phyloP scores from a whole-genome alignment of 2,888 invertebrate genomes.

The Cerastis rubricosa region DNA sequence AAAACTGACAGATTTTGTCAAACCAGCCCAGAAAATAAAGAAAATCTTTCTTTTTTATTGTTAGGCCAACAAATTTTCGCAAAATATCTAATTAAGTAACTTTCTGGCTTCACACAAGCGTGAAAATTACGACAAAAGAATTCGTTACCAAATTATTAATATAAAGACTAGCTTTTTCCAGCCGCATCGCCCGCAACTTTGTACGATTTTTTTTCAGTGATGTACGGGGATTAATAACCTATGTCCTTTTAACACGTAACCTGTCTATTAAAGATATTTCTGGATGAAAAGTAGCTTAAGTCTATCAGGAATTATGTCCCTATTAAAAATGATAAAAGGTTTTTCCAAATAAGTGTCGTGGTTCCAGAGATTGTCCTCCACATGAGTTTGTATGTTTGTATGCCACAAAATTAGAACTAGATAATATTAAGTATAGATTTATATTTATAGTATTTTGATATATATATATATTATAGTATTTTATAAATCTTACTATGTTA shows the following conservation, averaged over 20 bases:
- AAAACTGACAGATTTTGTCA: background rate
- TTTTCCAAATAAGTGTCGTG: background rate
- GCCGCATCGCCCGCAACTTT: background rate
- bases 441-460: too few species aligned
- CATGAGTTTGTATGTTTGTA: too few species aligned
- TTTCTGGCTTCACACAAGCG: background rate
- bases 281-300: background rate
- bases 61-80: background rate
- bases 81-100: background rate
- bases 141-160: background rate
- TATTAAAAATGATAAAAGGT: background rate
- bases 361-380: background rate
- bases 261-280: background rate
- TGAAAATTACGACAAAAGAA: slow-evolving; percentile 11
- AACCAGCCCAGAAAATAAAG: background rate
- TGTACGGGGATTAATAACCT: background rate
- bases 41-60: background rate
- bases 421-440: too few species aligned
- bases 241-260: background rate
- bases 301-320: background rate
- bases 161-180: background rate
- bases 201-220: background rate
- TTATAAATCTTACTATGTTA: too few species aligned
- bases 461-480: too few species aligned
- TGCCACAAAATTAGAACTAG: too few species aligned